Conservation (phyloP, 2,797 vertebrate species). For the Numenius phaeopus region DNA sequence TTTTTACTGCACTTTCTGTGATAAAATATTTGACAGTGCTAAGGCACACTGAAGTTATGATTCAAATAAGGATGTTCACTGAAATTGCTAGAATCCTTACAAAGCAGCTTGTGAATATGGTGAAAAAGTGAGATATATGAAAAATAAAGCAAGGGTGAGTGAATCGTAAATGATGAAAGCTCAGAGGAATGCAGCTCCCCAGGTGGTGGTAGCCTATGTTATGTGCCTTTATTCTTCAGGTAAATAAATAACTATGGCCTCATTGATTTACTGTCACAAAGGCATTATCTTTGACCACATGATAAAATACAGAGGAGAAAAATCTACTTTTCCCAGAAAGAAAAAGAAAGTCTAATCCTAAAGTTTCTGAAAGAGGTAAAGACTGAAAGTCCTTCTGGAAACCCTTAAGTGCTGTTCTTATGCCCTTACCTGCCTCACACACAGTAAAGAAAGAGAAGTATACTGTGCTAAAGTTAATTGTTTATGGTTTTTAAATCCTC, state of each 20-base stretch:
- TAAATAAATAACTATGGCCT: not conserved
- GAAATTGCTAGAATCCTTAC: not conserved
- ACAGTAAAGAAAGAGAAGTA: not conserved
- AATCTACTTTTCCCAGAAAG: not conserved
- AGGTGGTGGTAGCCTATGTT: not conserved
- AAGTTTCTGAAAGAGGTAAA: not conserved
- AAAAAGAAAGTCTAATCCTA: not conserved
- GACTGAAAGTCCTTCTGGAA: not conserved
- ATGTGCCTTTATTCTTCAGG: not conserved
- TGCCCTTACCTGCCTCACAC: not conserved
- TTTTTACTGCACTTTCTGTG: slow-evolving; percentile 10
- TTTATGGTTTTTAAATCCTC: not conserved
- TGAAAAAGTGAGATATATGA: not conserved
- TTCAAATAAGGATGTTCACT: not conserved
- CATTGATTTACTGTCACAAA: not conserved
- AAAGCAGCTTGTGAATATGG: not conserved
- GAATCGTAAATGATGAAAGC: not conserved
- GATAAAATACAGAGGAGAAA: not conserved
- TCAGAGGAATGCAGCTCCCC: not conserved
- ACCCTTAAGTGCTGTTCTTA: not conserved
- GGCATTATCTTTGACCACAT: not conserved
- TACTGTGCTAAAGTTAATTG: not conserved
- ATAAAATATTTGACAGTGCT: not conserved
- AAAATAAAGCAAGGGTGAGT: not conserved
- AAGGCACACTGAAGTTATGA: not conserved